phyloP scores from a whole-genome alignment of 2,113 vertebrate genomes.

The Scopus umbretta region DNA sequence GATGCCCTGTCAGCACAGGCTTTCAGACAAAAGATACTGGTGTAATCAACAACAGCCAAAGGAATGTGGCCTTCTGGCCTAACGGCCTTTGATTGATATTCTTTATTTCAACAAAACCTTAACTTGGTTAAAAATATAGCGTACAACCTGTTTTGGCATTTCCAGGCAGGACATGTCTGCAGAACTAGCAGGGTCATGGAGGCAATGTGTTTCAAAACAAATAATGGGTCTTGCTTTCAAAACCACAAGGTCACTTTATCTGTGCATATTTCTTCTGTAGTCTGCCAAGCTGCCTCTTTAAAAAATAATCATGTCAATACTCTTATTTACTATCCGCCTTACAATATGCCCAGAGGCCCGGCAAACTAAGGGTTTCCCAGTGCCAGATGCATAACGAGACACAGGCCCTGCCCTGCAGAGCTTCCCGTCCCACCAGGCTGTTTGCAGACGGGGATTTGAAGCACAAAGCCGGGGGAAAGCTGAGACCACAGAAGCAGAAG shows the following conservation, averaged over 20 bases:
- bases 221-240: constrained; percentile 3
- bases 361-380: background rate
- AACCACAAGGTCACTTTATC: constrained; percentile 40
- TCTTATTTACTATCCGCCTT: background rate
- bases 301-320: background rate
- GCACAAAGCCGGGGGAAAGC: background rate
- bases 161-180: constrained; percentile 17
- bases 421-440: background rate
- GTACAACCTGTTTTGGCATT: constrained; percentile 47
- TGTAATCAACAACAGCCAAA: constrained; percentile 34
- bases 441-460: background rate
- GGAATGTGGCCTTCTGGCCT: constrained; percentile 57
- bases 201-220: constrained; percentile 47
- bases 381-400: background rate
- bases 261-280: background rate
- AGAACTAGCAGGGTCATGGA: constrained; percentile 34
- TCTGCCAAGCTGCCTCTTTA: background rate
- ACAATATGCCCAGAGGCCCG: background rate
- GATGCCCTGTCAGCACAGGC: constrained; percentile 3
- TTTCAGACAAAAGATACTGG: constrained; percentile 45
- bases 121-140: constrained; percentile 1
- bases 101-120: constrained; percentile 57
- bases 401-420: background rate
- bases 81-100: constrained; percentile 41
- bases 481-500: background rate